Evolutionary conservation across 2,888 invertebrate species (phyloP).

Genomic region (Augiades crinisus): DNA sequence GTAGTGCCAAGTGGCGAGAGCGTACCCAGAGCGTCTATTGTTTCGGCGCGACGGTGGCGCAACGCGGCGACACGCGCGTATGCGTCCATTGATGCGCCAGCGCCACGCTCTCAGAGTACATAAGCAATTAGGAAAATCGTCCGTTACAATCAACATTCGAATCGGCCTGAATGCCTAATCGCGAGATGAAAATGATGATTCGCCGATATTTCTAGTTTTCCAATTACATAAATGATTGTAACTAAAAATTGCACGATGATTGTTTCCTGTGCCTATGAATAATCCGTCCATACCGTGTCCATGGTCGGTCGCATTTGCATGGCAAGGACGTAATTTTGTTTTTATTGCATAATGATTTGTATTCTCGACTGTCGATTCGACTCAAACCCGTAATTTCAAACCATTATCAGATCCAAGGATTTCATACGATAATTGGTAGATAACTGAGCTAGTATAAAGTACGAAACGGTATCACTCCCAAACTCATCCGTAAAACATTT

Average conservation of each 20-base stretch:
- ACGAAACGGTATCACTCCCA: no score
- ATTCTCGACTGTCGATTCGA: no score
- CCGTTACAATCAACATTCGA: slow-evolving; percentile 53
- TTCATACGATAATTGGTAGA: no score
- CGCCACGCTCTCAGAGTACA: slow-evolving; percentile 36
- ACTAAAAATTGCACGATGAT: slow-evolving; percentile 64
- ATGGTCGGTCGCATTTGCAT: slow-evolving; percentile 47
- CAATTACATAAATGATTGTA: slow-evolving; percentile 68
- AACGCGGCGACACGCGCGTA: slow-evolving; percentile 75
- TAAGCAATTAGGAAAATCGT: slow-evolving; percentile 56
- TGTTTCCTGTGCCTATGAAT: slow-evolving; percentile 66
- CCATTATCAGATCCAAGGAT: no score
- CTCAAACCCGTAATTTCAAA: no score
- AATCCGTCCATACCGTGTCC: slow-evolving; percentile 44
- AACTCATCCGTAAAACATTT: no score
- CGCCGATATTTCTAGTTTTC: slow-evolving; percentile 55
- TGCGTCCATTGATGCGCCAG: slow-evolving; percentile 69
- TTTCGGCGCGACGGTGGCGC: slow-evolving; percentile 53
- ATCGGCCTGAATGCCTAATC: slow-evolving; percentile 71
- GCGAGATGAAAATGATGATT: slow-evolving; percentile 68
- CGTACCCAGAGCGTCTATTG: slow-evolving; percentile 48
- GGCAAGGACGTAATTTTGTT: slow-evolving; percentile 49
- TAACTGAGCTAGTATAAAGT: no score
- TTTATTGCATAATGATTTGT: no score
- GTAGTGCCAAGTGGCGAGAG: slow-evolving; percentile 55